Conservation (phyloP, 2,797 vertebrate species). For the Perodicticus potto region DNA sequence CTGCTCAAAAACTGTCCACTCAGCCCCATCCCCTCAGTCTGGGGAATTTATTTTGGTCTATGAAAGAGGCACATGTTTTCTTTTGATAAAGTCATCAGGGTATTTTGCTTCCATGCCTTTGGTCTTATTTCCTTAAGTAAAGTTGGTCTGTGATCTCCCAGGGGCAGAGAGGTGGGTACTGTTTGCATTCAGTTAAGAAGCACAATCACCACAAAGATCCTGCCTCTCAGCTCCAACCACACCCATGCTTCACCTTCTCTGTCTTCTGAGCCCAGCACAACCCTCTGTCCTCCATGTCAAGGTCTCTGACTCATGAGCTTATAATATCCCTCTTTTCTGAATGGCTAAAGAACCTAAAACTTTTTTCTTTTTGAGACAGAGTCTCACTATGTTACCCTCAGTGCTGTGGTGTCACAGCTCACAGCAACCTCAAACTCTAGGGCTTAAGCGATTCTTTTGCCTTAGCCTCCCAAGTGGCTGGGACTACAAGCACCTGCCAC, state of each 20-base stretch:
- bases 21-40: background rate
- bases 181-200: background rate
- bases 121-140: no score
- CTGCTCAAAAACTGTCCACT: conserved; percentile 35
- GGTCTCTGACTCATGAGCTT: background rate
- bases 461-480: no score
- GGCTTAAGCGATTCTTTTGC: no score
- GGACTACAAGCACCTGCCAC: no score
- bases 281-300: background rate
- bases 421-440: no score
- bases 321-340: background rate
- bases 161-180: background rate
- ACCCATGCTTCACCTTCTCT: background rate
- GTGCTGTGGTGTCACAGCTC: no score
- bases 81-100: conserved; percentile 57
- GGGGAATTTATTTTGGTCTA: conserved; percentile 66
- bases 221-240: background rate
- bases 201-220: background rate
- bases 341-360: background rate
- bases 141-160: conserved; percentile 9
- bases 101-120: conserved; percentile 60
- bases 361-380: no score
- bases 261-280: background rate
- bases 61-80: conserved; percentile 61
- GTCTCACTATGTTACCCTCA: no score